phyloP scores from a whole-genome alignment of 2,797 vertebrate genomes.

The Pteronotus mesoamericanus region DNA sequence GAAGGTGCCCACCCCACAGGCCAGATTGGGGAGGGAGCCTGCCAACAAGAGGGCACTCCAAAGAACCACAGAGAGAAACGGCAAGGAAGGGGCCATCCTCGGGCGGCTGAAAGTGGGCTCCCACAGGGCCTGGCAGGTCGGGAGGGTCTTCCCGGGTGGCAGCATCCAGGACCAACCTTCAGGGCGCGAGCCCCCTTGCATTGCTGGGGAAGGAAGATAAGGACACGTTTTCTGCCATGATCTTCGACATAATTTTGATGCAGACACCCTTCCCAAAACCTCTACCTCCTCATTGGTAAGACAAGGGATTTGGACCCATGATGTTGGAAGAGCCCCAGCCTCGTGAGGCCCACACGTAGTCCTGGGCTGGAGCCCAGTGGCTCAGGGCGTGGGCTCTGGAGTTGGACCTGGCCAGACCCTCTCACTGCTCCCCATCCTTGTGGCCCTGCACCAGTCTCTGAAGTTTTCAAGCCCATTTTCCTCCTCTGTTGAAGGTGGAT shows the following conservation, averaged over 20 bases:
- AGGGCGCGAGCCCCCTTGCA: background rate
- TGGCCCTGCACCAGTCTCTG: background rate
- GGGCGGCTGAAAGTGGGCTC: rapidly evolving
- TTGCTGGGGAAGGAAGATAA: background rate
- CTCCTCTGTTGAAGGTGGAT: background rate
- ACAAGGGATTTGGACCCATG: background rate
- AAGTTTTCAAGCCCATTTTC: background rate
- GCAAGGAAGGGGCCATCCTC: background rate
- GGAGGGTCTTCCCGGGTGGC: background rate
- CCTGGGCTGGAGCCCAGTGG: background rate
- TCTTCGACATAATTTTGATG: background rate
- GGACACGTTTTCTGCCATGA: background rate
- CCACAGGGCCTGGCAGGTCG: rapidly evolving
- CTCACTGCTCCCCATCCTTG: background rate
- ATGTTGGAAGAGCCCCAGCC: background rate
- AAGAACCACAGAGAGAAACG: background rate
- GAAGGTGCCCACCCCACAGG: conserved; percentile 71
- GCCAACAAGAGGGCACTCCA: conserved; percentile 6
- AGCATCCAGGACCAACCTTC: background rate
- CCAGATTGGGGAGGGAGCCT: background rate
- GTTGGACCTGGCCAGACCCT: background rate
- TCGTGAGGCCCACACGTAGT: rapidly evolving
- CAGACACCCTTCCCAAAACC: background rate
- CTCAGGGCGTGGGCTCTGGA: rapidly evolving
- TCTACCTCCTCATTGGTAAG: background rate